These are phyloP conservation scores for Phrynosoma blainvillii DNA, from an alignment of 2,113 vertebrate species.

Conservation along the genomic window DNA sequence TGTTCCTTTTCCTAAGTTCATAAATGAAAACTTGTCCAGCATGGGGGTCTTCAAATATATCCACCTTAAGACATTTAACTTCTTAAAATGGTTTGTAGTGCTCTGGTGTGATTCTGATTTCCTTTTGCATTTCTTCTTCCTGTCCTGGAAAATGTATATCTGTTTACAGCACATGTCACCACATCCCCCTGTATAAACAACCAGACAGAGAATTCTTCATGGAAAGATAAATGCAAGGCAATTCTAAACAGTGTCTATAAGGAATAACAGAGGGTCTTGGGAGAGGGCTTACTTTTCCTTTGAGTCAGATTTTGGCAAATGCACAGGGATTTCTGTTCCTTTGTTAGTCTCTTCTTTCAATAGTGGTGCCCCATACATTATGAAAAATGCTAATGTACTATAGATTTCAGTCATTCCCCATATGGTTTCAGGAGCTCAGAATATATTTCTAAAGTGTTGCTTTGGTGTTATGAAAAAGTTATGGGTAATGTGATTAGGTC, in stretches of 20 bases:
- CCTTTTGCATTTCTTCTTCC: constrained; percentile 55
- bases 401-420: background rate
- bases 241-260: background rate
- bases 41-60: constrained; percentile 9
- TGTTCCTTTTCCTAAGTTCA: constrained; percentile 31
- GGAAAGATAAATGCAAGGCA: constrained; percentile 15
- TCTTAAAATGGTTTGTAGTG: constrained; percentile 51
- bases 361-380: background rate
- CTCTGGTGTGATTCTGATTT: constrained; percentile 46
- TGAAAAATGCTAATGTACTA: background rate
- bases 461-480: background rate
- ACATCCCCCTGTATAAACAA: constrained; percentile 38
- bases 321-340: background rate
- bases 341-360: background rate
- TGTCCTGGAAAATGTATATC: constrained; percentile 48
- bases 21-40: constrained; percentile 46
- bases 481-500: too few species aligned
- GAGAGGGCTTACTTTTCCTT: constrained; percentile 8
- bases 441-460: background rate
- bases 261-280: background rate
- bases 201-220: background rate
- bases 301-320: constrained; percentile 4
- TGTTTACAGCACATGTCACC: constrained; percentile 46
- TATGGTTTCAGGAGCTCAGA: background rate
- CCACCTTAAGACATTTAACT: constrained; percentile 14